Base-by-base conservation (phyloP, 2,113 vertebrate genomes). In the Andinoacara biseriatus region DNA sequence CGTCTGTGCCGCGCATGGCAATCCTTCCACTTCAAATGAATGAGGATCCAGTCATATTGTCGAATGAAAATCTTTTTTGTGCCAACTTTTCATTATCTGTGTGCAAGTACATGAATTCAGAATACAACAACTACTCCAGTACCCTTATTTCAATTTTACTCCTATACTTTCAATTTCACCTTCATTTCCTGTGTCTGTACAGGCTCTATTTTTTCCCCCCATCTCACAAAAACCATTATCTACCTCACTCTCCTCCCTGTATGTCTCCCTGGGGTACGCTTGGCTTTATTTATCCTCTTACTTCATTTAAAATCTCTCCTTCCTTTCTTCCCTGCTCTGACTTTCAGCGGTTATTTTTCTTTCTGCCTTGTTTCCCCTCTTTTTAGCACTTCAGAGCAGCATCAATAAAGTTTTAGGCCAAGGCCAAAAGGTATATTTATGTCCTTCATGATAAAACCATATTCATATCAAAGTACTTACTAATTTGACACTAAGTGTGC, bases 101-200 rank as follows among this genome's bases (percentile, higher is more conserved):
- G 2, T 38, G 74, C 72, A 38, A 58, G 52, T 49, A 26, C 56
- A 61, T 38, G 24, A 67, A 60, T 77, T 74, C 76, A 62, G 65
- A 91, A 74, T 24, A 69, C 35, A 82, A 58, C 10, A 82, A 58
- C 10, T 61, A 54, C 65, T 56, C 29, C 75, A 57, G 24, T 52
- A 35, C 43, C 78, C 57, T 33, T 3, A 77, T 88, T 91, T 88
- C 86, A 88, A 90, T 90, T 89, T 84, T 74, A 77, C 80, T 83
- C 57, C 81, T 33, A 77, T 84, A 67, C 67, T 76, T 91, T 90
- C 88, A 86, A 90, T 86, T 89, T 86, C 84, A 74, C 86, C 85
- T 85, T 90, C 83, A 92, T 90, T 90, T 93, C 54, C 81, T 67
- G 67, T 89, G 69, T 58, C 67, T 57, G 59, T 58, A 75, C 38